Base-by-base conservation (phyloP, 2,888 invertebrate genomes). In the Apamea anceps region DNA sequence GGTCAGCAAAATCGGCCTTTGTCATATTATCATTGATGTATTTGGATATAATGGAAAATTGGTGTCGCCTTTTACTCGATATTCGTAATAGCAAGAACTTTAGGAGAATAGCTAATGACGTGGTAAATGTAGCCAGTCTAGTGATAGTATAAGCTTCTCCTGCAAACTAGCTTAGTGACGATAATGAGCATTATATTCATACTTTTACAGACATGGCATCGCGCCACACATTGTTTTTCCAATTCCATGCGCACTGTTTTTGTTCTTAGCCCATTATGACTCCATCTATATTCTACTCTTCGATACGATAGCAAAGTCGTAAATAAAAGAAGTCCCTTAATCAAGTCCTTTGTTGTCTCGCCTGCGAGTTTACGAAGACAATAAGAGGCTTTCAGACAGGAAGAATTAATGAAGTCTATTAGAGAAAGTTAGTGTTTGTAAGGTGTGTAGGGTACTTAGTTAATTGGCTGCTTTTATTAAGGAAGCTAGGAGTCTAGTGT, bases 301-400 rank as follows among this genome's bases (percentile, higher is more conserved):
- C 57, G 77, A 73, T 82, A 57, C 76, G 51, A 75, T 62, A 76
- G 63, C 45, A 73, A 76, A 71, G 74, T 81, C 86, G 65, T 87
- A 85, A 85, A 85, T 86, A 80, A 80, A 76, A 65, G 75, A 77
- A 85, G 72, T 82, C 83, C 81, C 82, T 89, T 89, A 88, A 84
- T 90, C 83, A 77, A 81, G 42, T 88, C 89, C 91, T 92, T 92
- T 92, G 92, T 92, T 91, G 92, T 92, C 92, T 92, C 90, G 88
- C 82, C 79, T 84, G 77, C 70, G 85, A 86, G 81, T 90, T 86
- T 76, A 85, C 82, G 80, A 79, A 87, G 67, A 87, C 84, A 82
- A 77, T 82, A 83, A 81, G 75, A 77, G 68, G 72, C 72, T 86
- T 86, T 72, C 75, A 86, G 80, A 88, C 84, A 82, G 87, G 87